phyloP scores from a whole-genome alignment of 2,888 invertebrate species.

The Epirrhoe tristata region DNA sequence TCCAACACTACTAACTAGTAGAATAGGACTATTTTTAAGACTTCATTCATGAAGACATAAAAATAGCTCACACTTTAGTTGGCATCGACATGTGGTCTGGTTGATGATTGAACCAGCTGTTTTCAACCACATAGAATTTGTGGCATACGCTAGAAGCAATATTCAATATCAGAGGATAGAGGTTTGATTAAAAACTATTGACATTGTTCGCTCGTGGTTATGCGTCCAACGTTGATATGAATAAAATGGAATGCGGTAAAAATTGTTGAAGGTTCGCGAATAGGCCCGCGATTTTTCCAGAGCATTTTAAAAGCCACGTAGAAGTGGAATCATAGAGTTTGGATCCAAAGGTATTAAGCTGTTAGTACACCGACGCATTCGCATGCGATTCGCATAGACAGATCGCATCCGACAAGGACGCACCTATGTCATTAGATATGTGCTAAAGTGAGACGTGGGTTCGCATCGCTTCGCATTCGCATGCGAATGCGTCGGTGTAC shows the following conservation, averaged over 20 bases:
- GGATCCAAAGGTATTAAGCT: no score
- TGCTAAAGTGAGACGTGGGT: no score
- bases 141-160: constrained; percentile 32
- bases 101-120: constrained; percentile 7
- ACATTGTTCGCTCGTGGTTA: constrained; percentile 11
- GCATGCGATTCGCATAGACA: no score
- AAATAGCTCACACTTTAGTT: neutral
- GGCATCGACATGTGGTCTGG: neutral
- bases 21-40: no score
- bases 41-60: neutral
- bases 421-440: no score
- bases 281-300: neutral
- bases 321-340: no score
- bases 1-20: no score
- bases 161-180: constrained; percentile 35
- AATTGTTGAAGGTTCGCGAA: neutral
- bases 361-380: no score
- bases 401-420: no score
- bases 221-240: neutral
- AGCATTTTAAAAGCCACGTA: no score
- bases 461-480: no score
- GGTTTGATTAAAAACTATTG: constrained; percentile 38
- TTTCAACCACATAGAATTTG: constrained; percentile 22
- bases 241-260: neutral
- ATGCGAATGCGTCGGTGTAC: no score